Evolutionary conservation across 2,797 vertebrate species (phyloP).

Genomic region (Onychomys leucogaster): DNA sequence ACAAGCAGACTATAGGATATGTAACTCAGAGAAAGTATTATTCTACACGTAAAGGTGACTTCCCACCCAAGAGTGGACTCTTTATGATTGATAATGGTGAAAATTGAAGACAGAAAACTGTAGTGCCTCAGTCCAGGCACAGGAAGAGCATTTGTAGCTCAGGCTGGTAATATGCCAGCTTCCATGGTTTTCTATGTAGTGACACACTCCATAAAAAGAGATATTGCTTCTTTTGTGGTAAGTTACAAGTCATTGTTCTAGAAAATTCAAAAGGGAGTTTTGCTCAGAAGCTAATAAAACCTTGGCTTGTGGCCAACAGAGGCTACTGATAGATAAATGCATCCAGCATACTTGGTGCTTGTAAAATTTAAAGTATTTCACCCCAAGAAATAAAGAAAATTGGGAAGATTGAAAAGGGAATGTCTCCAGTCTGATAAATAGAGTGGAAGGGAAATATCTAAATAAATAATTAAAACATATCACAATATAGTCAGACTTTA

Average conservation of each 20-base stretch:
- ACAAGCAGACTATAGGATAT: neutral
- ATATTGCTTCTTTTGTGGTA: neutral
- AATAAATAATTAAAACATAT: slow-evolving; percentile 45
- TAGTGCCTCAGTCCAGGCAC: neutral
- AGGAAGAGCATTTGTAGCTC: neutral
- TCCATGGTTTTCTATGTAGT: neutral
- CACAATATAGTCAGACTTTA: slow-evolving; percentile 16
- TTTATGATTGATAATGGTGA: neutral
- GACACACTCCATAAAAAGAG: neutral
- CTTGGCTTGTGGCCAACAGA: neutral
- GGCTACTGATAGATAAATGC: neutral
- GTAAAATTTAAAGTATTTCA: slow-evolving; percentile 32
- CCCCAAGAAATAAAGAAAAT: slow-evolving; percentile 42
- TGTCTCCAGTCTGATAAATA: neutral
- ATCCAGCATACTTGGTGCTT: neutral
- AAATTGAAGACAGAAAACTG: neutral
- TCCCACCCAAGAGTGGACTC: neutral
- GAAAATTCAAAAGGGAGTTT: slow-evolving; percentile 36
- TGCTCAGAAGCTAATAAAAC: slow-evolving; percentile 35
- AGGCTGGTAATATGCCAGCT: neutral
- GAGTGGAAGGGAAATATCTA: slow-evolving; percentile 6
- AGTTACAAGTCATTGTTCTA: slow-evolving; percentile 14
- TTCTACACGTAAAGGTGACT: neutral
- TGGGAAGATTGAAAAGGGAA: neutral
- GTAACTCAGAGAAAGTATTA: neutral